Conservation (phyloP, 2,797 vertebrate genomes). For the Amphiprion clarkii region DNA sequence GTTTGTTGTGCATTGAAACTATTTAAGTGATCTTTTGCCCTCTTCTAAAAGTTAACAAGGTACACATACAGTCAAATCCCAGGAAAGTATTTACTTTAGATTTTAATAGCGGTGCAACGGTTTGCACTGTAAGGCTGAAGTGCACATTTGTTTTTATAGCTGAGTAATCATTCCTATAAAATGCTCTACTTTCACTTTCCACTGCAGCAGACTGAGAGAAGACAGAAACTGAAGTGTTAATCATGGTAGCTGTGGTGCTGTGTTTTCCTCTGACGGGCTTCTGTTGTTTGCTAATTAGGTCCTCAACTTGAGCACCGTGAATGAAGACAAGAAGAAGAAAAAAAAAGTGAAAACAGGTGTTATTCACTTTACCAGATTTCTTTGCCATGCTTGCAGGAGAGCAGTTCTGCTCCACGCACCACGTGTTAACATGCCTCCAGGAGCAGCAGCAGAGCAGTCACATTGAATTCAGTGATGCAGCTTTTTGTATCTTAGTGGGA, state of each 20-base stretch:
- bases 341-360: slow-evolving; percentile 27
- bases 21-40: not conserved
- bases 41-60: not conserved
- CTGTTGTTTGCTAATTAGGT: slow-evolving; percentile 59
- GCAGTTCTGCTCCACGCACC: slow-evolving; percentile 7
- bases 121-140: slow-evolving; percentile 18
- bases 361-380: slow-evolving; percentile 38
- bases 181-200: slow-evolving; percentile 19
- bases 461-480: slow-evolving; percentile 13
- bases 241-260: slow-evolving; percentile 22
- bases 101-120: not conserved
- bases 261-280: slow-evolving; percentile 35
- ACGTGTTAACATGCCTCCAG: not conserved
- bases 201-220: not conserved
- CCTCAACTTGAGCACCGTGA: slow-evolving; percentile 35
- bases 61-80: slow-evolving; percentile 4
- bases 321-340: not conserved
- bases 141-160: slow-evolving; percentile 11
- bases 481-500: not conserved
- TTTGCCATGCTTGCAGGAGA: slow-evolving; percentile 23
- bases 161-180: slow-evolving; percentile 22
- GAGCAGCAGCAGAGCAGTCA: slow-evolving; percentile 8
- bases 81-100: slow-evolving; percentile 1
- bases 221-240: slow-evolving; percentile 26
- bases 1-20: not conserved